phyloP scores from a whole-genome alignment of 2,113 vertebrate species.

The Crotalus tigris region DNA sequence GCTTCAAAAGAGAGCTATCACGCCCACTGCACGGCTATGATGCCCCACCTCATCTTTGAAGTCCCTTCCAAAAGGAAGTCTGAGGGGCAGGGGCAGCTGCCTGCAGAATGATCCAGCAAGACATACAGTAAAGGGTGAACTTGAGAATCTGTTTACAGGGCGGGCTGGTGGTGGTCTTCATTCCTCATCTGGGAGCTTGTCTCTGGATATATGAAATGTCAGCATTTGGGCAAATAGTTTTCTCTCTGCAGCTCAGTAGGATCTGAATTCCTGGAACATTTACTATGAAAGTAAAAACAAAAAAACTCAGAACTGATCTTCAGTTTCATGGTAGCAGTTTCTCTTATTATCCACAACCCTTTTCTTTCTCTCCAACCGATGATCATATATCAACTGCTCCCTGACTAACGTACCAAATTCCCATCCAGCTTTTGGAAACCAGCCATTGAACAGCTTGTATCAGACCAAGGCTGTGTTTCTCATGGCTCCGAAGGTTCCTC shows the following conservation, averaged over 20 bases:
- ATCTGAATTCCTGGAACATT: neutral
- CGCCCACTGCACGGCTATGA: neutral
- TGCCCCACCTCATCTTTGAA: neutral
- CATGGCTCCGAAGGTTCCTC: neutral
- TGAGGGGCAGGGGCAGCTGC: neutral
- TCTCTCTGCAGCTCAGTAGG: neutral
- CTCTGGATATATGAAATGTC: neutral
- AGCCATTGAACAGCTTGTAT: conserved; percentile 1
- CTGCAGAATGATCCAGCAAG: neutral
- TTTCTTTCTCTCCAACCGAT: neutral
- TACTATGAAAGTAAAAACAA: neutral
- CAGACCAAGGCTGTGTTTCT: neutral
- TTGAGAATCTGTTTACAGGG: neutral
- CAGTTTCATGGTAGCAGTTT: neutral
- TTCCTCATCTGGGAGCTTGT: neutral
- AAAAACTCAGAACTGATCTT: neutral
- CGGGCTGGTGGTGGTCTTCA: neutral
- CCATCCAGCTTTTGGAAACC: accelerated
- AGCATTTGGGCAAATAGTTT: accelerated
- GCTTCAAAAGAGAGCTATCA: neutral
- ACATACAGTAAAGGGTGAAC: neutral
- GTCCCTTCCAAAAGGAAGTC: neutral
- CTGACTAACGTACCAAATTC: neutral
- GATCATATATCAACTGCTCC: neutral
- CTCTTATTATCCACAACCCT: neutral